Evolutionary conservation across 53 echinoderm and acorn worm genomes (phyloP).

Genomic region (Hippasteria phrygiana): DNA sequence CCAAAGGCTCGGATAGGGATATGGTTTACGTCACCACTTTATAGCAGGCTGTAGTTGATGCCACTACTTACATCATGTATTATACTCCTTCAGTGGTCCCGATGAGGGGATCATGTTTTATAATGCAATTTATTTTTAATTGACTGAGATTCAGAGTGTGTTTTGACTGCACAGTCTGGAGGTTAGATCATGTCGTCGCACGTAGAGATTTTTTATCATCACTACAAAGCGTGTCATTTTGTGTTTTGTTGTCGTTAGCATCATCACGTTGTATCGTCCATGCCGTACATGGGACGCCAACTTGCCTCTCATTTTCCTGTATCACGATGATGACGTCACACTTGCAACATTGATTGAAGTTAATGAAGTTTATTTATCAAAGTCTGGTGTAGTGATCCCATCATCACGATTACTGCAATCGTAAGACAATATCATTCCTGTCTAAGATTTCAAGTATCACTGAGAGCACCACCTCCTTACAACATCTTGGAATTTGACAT

Average conservation of each 20-base stretch:
- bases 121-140: constrained; percentile 15
- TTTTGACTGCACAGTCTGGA: neutral
- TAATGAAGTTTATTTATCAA: no score
- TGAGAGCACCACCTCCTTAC: no score
- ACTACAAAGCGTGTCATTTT: neutral
- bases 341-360: no score
- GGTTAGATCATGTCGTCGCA: neutral
- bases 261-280: neutral
- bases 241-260: neutral
- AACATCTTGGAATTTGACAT: no score
- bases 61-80: constrained; percentile 23
- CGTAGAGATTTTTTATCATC: neutral
- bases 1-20: constrained; percentile 76
- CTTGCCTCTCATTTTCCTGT: no score
- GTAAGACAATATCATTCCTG: no score
- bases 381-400: no score
- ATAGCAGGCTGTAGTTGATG: constrained; percentile 59
- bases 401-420: no score
- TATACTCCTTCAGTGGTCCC: constrained; percentile 27
- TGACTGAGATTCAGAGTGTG: neutral
- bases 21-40: constrained; percentile 95
- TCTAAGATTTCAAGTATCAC: no score
- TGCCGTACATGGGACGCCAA: no score
- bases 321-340: no score
- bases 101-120: constrained; percentile 1